Evolutionary conservation across 2,888 invertebrate genomes (phyloP), one percentile per base, ranked within the genome.

Genomic region (Adineta ricciae): DNA sequence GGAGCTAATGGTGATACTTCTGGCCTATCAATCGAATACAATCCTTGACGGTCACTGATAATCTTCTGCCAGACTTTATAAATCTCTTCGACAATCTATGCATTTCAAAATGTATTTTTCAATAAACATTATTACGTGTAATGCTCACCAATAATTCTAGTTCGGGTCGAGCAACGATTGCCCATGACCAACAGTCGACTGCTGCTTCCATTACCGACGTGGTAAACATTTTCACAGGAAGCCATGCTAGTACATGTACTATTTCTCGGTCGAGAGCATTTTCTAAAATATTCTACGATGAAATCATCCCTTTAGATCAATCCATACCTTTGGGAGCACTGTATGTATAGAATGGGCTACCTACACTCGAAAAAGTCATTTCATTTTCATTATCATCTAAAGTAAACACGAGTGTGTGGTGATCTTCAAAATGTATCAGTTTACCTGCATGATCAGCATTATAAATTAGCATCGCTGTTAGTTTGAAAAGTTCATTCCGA

Each of bases 101-200:
- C 83, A 56, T 72, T 27, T 56, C 19, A 83, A 85, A 78, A 83
- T 14, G 32, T 2, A 36, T 19, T 83, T 32, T 11, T 50, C 9
- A 19, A 41, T 27, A 46, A 24, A 46, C 41, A 82, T 50, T 16
- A 19, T 2, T 16, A 7, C 3, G 14, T 16, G 9, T 2, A 41
- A 21, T 46, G 72, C 84, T 84, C 84, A 91, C 91, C 86, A 95
- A 93, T 72, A 97, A 92, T 88, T 96, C 96, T 32, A 97, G 90
- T 89, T 97, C 96, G 0, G 95, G 95, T 2, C 96, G 92, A 0
- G 97, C 94, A 0, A 98, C 96, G 21, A 96, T 93, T 86, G 99
- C 92, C 99, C 99, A 99, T 88, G 97, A 96, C 99, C 99, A 99
- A 90, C 98, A 98, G 88, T 96, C 96, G 16, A 97, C 94, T 0